A percentile compares a stretch with the other conserved stretches of the same genome.
phyloP scores from a whole-genome alignment of 2,797 vertebrate species.

The Halcyon chelicuti region DNA sequence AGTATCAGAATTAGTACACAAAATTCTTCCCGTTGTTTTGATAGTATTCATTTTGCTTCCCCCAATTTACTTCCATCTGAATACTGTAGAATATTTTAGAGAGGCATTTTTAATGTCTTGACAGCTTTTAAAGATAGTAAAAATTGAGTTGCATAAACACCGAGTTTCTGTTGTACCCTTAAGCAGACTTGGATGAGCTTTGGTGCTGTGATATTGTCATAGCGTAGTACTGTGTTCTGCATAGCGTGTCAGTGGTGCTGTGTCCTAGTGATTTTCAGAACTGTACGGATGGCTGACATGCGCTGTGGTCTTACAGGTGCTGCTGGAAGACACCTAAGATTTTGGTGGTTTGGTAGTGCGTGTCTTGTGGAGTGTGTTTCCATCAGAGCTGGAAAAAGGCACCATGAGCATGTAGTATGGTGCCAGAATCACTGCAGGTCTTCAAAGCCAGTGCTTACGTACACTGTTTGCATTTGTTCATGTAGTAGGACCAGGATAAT shows the following conservation, averaged over 20 bases:
- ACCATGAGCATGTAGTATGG: neutral
- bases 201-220: neutral
- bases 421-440: neutral
- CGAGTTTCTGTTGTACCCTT: neutral
- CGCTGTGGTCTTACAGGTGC: neutral
- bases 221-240: neutral
- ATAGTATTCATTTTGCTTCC: neutral
- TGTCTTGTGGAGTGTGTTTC: neutral
- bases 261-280: neutral
- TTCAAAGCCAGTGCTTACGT: neutral
- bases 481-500: neutral
- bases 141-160: rapidly evolving
- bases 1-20: neutral
- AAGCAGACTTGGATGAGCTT: neutral
- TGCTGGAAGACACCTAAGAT: neutral
- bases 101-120: neutral
- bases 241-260: neutral
- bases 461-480: neutral
- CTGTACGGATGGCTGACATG: neutral
- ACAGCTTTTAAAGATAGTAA: neutral
- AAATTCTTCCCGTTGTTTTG: neutral
- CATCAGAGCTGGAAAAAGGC: neutral
- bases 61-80: neutral
- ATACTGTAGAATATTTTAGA: neutral
- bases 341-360: neutral